These are phyloP conservation scores for Notoglanidium macrostoma DNA, from an alignment of 2,797 vertebrate species.

Conservation along the genomic window DNA sequence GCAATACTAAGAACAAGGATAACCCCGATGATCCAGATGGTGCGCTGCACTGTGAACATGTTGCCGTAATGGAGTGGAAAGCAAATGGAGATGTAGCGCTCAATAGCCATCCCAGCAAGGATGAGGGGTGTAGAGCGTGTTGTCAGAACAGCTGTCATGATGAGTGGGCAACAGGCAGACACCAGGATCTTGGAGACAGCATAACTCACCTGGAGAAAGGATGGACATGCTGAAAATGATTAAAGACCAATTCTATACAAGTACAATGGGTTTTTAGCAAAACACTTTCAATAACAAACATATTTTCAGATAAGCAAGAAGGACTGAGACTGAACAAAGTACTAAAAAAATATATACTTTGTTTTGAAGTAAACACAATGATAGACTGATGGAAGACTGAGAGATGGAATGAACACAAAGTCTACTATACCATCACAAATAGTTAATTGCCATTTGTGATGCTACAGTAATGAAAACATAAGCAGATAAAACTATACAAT, in stretches of 20 bases:
- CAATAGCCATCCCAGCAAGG: slow-evolving; percentile 78
- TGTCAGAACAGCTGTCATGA: slow-evolving; percentile 74
- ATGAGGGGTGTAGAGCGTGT: slow-evolving; percentile 78
- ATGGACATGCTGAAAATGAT: background rate
- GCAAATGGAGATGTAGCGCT: slow-evolving; percentile 78
- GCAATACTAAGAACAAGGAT: slow-evolving; percentile 67
- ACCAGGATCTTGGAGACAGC: slow-evolving; percentile 73
- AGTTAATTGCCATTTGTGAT: background rate
- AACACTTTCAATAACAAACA: background rate
- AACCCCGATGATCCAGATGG: slow-evolving; percentile 63
- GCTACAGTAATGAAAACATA: background rate
- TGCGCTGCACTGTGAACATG: slow-evolving; percentile 73
- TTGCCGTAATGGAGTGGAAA: slow-evolving; percentile 73
- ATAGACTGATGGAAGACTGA: background rate
- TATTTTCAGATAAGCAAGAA: background rate
- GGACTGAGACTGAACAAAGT: background rate
- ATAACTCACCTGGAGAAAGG: slow-evolving; percentile 67
- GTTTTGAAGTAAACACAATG: background rate
- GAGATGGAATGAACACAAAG: background rate
- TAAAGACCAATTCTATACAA: background rate
- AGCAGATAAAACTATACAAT: background rate
- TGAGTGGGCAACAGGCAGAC: slow-evolving; percentile 71
- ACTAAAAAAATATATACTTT: background rate
- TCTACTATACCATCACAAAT: background rate
- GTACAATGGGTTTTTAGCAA: background rate